Conservation (phyloP, 1,140 invertebrate species). For the Lucilia cuprina region DNA sequence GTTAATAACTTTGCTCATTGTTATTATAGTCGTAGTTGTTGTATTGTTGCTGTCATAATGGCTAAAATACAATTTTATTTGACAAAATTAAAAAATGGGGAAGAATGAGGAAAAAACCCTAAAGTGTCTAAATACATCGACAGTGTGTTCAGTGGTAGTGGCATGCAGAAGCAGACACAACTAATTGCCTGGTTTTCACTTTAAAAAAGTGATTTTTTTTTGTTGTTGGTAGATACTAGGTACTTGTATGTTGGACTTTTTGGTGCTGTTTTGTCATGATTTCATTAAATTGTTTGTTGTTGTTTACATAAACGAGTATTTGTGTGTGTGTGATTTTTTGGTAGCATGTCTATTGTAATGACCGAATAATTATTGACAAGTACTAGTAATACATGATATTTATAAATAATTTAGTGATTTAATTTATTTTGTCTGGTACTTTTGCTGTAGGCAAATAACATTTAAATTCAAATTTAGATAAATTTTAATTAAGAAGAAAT, state of each 20-base stretch:
- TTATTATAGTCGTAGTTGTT: neutral
- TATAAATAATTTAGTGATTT: conserved; percentile 12
- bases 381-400: neutral
- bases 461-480: too few species aligned
- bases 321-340: neutral
- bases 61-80: neutral
- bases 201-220: neutral
- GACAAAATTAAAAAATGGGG: neutral
- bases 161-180: neutral
- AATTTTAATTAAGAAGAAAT: too few species aligned
- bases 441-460: too few species aligned
- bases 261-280: neutral
- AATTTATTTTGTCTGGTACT: neutral
- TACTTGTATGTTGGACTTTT: neutral
- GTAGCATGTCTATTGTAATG: neutral
- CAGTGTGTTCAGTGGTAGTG: neutral
- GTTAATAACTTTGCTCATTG: neutral
- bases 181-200: neutral
- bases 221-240: neutral
- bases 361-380: neutral
- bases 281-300: neutral
- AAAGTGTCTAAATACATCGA: neutral
- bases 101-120: neutral
- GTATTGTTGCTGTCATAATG: neutral
- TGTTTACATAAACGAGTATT: neutral